A percentile compares a stretch with the other conserved stretches of the same genome.
These are phyloP conservation scores for Ommatoiulus sabulosus DNA, from an alignment of 2,888 invertebrate genomes.

Conservation along the genomic window DNA sequence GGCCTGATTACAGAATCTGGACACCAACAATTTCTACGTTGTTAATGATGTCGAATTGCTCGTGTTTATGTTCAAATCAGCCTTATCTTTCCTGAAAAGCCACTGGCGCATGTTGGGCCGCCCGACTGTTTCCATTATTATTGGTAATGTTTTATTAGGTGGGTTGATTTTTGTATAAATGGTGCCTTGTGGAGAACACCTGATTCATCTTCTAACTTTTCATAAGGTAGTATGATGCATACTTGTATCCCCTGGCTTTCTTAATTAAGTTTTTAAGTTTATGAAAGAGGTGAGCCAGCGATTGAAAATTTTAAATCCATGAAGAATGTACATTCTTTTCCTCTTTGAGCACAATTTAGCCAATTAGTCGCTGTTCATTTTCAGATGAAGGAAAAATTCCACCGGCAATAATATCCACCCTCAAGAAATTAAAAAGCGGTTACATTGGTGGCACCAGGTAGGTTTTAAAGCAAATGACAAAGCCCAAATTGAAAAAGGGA, in stretches of 20 bases:
- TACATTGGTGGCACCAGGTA: constrained; percentile 96
- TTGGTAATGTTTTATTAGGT: constrained; percentile 58
- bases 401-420: constrained; percentile 94
- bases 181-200: neutral
- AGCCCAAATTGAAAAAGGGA: neutral
- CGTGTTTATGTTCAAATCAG: constrained; percentile 97
- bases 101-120: constrained; percentile 98
- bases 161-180: constrained; percentile 46
- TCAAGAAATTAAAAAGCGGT: constrained; percentile 97
- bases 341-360: neutral
- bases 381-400: constrained; percentile 91
- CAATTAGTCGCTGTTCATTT: constrained; percentile 65
- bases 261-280: too few relatives aligned
- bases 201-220: neutral
- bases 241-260: neutral
- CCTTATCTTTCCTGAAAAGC: constrained; percentile 97
- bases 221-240: neutral
- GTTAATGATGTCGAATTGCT: constrained; percentile 98
- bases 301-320: neutral
- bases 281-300: neutral
- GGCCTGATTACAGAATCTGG: constrained; percentile 83
- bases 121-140: constrained; percentile 85
- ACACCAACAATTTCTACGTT: constrained; percentile 97
- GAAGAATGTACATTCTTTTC: too few relatives aligned
- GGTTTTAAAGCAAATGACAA: constrained; percentile 42